A percentile compares a stretch with the other conserved stretches of the same genome.
These are phyloP conservation scores for Neolamprologus falcicula DNA, from an alignment of 2,113 vertebrate genomes.

Conservation along the genomic window DNA sequence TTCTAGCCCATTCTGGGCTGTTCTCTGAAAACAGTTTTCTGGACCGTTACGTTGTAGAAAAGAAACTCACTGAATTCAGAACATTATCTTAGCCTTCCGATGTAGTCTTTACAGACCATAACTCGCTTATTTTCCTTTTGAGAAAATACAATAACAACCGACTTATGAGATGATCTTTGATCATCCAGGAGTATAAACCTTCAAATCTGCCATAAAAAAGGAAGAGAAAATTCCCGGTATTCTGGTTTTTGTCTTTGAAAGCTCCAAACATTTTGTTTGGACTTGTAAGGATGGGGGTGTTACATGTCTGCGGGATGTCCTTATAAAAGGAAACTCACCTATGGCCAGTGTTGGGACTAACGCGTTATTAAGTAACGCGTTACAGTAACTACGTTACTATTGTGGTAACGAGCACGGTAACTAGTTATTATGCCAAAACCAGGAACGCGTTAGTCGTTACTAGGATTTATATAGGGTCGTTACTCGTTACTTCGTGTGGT, in stretches of 20 bases:
- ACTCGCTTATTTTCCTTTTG: background rate
- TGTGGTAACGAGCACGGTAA: too few relatives aligned
- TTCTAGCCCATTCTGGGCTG: background rate
- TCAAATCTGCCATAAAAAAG: background rate
- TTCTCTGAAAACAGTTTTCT: background rate
- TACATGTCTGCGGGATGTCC: background rate
- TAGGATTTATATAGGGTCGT: too few relatives aligned
- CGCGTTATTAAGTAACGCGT: too few relatives aligned
- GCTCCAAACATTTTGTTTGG: background rate
- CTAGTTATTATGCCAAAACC: too few relatives aligned
- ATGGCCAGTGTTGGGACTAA: too few relatives aligned
- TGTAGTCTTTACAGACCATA: background rate
- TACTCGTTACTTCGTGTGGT: too few relatives aligned
- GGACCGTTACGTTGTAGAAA: background rate
- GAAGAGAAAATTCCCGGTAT: background rate
- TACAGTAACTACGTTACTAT: too few relatives aligned
- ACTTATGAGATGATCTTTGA: background rate
- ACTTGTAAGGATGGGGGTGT: background rate
- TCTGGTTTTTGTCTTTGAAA: background rate
- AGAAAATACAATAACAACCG: background rate
- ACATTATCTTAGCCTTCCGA: rapidly evolving
- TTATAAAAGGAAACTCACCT: background rate
- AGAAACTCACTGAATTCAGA: background rate
- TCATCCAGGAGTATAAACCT: background rate
- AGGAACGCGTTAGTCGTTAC: too few relatives aligned